phyloP scores from a whole-genome alignment of 2,888 invertebrate genomes.

The Xiphydria camelus region DNA sequence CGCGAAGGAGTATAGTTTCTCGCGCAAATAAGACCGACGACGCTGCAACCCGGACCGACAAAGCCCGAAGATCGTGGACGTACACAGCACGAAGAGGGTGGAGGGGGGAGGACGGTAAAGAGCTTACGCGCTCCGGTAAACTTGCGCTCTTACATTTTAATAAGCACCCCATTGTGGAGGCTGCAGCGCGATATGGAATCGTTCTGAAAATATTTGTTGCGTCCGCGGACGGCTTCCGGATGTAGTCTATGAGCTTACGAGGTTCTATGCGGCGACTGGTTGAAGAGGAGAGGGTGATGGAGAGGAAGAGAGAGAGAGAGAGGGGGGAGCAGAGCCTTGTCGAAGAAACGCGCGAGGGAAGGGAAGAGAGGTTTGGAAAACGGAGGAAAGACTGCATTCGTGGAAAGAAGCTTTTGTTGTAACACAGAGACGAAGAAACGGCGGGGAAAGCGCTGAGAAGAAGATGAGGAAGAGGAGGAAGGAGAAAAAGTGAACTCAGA shows the following conservation, averaged over 20 bases:
- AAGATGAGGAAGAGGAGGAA: neutral
- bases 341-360: neutral
- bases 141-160: too few relatives aligned
- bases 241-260: conserved; percentile 29
- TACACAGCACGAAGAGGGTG: too few relatives aligned
- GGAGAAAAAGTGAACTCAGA: conserved; percentile 2
- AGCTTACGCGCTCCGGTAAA: too few relatives aligned
- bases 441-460: neutral
- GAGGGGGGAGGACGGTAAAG: too few relatives aligned
- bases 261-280: conserved; percentile 41
- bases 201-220: conserved; percentile 5
- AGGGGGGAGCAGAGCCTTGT: neutral
- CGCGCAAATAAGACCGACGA: too few relatives aligned
- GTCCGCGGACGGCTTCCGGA: neutral
- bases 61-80: too few relatives aligned
- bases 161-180: conserved; percentile 1
- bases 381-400: conserved; percentile 1
- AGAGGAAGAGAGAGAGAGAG: neutral
- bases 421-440: neutral
- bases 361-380: neutral
- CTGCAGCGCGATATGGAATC: neutral
- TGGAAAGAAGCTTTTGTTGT: neutral
- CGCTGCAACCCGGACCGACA: too few relatives aligned
- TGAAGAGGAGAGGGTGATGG: conserved; percentile 17
- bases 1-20: too few relatives aligned